These are phyloP conservation scores for Paralichthys olivaceus DNA, from an alignment of 2,113 vertebrate genomes.

Conservation along the genomic window DNA sequence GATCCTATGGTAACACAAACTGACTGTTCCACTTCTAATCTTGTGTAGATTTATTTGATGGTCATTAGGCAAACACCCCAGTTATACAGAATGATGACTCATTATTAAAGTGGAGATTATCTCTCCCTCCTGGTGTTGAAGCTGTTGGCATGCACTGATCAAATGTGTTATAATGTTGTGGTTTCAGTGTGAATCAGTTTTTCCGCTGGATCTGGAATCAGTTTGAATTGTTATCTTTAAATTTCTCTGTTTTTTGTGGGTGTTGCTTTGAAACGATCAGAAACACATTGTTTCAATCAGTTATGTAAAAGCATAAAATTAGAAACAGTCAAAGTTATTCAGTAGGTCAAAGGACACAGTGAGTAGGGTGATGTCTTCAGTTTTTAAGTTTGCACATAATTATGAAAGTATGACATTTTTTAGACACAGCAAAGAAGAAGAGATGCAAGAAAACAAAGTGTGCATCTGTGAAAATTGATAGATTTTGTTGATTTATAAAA, in stretches of 20 bases:
- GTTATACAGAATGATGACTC: not conserved
- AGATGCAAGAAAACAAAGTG: not conserved
- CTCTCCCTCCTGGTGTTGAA: not conserved
- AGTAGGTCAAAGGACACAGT: not conserved
- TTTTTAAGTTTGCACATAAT: not conserved
- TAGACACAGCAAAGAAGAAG: not conserved
- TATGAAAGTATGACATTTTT: not conserved
- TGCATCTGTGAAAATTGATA: no score
- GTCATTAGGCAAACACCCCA: not conserved
- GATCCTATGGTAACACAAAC: not conserved
- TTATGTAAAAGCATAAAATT: slow-evolving; percentile 15
- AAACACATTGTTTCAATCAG: slow-evolving; percentile 31
- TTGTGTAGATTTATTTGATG: not conserved
- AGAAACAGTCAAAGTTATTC: slow-evolving; percentile 3
- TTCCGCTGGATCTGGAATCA: slow-evolving; percentile 22
- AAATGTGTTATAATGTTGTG: not conserved
- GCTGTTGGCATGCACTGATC: slow-evolving; percentile 2
- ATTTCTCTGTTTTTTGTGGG: slow-evolving; percentile 8
- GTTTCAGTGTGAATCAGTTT: slow-evolving; percentile 19
- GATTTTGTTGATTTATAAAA: no score
- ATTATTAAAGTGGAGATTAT: slow-evolving; percentile 13
- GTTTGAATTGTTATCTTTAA: slow-evolving; percentile 40
- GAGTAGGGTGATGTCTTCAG: not conserved
- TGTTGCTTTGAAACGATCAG: not conserved
- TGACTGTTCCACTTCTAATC: not conserved